phyloP scores from a whole-genome alignment of 2,797 vertebrate species.

The Miichthys miiuy region DNA sequence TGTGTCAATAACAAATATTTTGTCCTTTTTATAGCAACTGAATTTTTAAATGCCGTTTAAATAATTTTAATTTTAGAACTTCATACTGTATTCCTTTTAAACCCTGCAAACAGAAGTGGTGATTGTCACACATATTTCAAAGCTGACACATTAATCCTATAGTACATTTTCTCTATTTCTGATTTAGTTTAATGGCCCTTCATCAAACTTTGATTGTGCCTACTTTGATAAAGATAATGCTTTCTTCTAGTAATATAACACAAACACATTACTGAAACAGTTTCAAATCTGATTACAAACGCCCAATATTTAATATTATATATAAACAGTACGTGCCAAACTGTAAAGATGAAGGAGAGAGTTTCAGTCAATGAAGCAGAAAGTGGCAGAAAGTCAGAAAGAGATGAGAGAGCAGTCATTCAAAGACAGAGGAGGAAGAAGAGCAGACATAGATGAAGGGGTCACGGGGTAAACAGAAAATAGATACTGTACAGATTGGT shows the following conservation, averaged over 20 bases:
- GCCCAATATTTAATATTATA: neutral
- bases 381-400: slow-evolving; percentile 21
- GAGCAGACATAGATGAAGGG: slow-evolving; percentile 36
- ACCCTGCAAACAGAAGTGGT: neutral
- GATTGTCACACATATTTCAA: neutral
- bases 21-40: neutral
- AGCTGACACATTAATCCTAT: neutral
- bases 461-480: slow-evolving; percentile 42
- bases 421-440: slow-evolving; percentile 28
- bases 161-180: neutral
- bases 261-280: neutral
- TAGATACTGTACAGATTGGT: slow-evolving; percentile 62
- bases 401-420: neutral
- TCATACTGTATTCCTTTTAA: neutral
- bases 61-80: neutral
- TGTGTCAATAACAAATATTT: neutral
- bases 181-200: neutral
- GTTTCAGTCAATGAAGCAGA: neutral
- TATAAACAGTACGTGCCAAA: neutral
- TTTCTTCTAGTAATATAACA: neutral
- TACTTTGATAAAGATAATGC: neutral
- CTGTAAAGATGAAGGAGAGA: neutral
- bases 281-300: neutral
- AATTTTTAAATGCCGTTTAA: neutral
- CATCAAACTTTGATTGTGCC: neutral